Percentiles rank a stretch among this genome's conserved stretches.
Evolutionary conservation across 2,113 vertebrate species (phyloP).

Genomic region (Ciconia stormi): DNA sequence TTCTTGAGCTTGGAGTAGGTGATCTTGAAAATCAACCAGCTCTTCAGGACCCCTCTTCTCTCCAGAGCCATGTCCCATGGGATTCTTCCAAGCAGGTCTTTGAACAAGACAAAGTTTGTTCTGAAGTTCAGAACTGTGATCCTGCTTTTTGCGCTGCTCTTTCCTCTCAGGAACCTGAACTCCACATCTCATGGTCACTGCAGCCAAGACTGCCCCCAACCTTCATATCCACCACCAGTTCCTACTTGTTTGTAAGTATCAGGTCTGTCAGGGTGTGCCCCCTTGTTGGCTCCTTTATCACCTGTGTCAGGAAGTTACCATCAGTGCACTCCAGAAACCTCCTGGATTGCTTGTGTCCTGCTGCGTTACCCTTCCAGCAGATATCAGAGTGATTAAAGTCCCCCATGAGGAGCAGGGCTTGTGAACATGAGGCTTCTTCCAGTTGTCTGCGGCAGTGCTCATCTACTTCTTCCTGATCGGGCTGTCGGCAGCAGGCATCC

Average conservation of each 20-base stretch:
- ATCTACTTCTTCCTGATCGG: not conserved
- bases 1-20: not conserved
- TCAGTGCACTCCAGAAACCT: not conserved
- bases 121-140: not conserved
- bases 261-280: not conserved
- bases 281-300: not conserved
- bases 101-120: not conserved
- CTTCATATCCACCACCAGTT: not conserved
- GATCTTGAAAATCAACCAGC: not conserved
- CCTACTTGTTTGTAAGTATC: not conserved
- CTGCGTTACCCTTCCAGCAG: not conserved
- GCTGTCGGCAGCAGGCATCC: not conserved
- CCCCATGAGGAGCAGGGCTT: not conserved
- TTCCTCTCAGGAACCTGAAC: not conserved
- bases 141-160: not conserved
- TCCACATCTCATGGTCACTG: not conserved
- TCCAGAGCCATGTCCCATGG: rapidly evolving
- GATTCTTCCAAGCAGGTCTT: not conserved
- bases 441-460: not conserved
- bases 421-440: not conserved
- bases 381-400: rapidly evolving
- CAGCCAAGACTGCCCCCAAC: not conserved
- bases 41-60: not conserved
- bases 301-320: not conserved
- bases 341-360: not conserved